These are phyloP conservation scores for Hirtodrosophila confusa DNA, from an alignment of 2,888 invertebrate genomes.

Conservation along the genomic window DNA sequence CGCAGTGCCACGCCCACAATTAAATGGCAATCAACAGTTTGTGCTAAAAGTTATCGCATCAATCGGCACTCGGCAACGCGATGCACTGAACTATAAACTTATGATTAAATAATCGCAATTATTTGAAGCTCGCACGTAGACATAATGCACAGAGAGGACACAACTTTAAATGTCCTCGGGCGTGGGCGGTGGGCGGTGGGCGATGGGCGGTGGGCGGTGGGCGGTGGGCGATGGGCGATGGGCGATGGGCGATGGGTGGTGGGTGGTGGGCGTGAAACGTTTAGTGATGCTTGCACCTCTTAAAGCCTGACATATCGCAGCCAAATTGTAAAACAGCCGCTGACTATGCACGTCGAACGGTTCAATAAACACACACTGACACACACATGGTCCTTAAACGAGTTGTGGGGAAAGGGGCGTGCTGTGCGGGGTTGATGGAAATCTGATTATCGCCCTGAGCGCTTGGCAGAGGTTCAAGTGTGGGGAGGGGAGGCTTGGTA, in stretches of 20 bases:
- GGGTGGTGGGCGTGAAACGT: not conserved
- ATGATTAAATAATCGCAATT: constrained; percentile 39
- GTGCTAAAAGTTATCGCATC: constrained; percentile 30
- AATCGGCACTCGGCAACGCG: constrained; percentile 24
- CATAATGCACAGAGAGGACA: constrained; percentile 17
- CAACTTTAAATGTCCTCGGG: constrained; percentile 11
- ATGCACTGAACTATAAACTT: constrained; percentile 34
- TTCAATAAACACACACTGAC: constrained; percentile 36
- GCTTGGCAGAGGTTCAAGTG: constrained; percentile 41
- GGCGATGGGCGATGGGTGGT: not conserved
- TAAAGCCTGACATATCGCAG: constrained; percentile 29
- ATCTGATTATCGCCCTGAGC: constrained; percentile 74
- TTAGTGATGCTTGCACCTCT: constrained; percentile 23
- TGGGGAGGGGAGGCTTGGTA: not conserved
- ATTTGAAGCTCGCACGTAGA: constrained; percentile 14
- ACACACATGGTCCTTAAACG: not conserved
- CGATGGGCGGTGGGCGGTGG: not conserved
- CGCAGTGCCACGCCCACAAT: constrained; percentile 35
- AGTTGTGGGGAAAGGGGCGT: not conserved
- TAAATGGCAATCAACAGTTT: constrained; percentile 51
- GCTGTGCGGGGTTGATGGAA: constrained; percentile 30
- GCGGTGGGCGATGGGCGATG: not conserved
- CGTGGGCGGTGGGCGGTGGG: not conserved
- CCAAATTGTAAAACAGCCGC: constrained; percentile 60
- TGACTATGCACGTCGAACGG: constrained; percentile 61